These are phyloP conservation scores for Aspidoscelis tigris DNA, from an alignment of 2,113 vertebrate genomes.

Conservation along the genomic window DNA sequence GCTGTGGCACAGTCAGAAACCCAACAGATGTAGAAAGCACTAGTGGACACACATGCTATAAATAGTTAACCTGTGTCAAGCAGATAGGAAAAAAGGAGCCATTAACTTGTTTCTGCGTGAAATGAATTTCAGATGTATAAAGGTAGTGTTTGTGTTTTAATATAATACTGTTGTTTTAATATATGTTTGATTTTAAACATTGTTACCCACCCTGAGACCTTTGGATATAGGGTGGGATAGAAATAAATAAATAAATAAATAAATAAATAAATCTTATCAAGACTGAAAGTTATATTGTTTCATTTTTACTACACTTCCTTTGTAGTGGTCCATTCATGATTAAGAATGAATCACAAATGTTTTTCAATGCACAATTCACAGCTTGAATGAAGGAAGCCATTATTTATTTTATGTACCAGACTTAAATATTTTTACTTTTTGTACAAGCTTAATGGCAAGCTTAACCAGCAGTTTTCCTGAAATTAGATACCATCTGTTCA, in stretches of 20 bases:
- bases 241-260: background rate
- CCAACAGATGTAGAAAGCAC: background rate
- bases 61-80: too few relatives aligned
- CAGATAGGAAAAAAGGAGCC: too few relatives aligned
- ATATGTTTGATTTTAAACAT: too few relatives aligned
- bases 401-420: background rate
- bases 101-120: background rate
- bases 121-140: background rate
- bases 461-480: background rate
- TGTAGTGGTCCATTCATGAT: background rate
- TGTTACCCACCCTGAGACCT: too few relatives aligned
- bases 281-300: background rate
- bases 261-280: background rate
- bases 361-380: background rate
- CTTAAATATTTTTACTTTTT: background rate
- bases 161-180: too few relatives aligned
- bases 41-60: background rate
- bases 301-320: background rate
- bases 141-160: background rate
- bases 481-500: background rate
- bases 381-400: background rate
- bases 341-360: background rate
- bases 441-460: background rate
- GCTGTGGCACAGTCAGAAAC: background rate
- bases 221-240: background rate